Evolutionary conservation across 1,140 invertebrate species (phyloP), one percentile per base, ranked within the genome.

Genomic region (Rhagoletis pomonella): DNA sequence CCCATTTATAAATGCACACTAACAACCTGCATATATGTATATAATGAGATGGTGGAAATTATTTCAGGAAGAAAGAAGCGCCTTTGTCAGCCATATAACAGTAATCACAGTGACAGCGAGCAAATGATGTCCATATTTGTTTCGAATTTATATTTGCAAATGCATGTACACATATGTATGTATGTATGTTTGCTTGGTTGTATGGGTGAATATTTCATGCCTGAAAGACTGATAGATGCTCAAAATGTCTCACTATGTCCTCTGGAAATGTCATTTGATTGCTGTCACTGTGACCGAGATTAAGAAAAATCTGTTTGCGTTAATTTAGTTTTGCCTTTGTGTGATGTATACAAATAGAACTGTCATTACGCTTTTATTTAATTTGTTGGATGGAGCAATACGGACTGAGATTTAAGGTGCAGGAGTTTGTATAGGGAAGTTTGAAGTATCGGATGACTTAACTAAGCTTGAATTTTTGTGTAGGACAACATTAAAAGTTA

Each of bases 251-350:
- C 69, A 77, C 10, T 12, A 6, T 42, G 50, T 81, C n/a, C 17
- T 55, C 9, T 1, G 42, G 17, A 81, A 81, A 81, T 81, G 47
- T 81, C 73, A 81, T 81, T 81, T 55, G 47, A 47, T 50, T 81
- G 44, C 47, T 81, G 73, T 81, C 47, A 81, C n/a, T 55, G 42
- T 29, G 73, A 29, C 73, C 73, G 73, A 81, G 42, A 81, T 81
- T 81, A 81, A 81, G 73, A 81, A 81, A 81, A 81, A 81, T 81
- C 47, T 81, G 73, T 81, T n/a, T 81, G 19, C 47, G 47, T 81
- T 81, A 81, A 81, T 81, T 19, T 10, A 29, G 50, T 55, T 58
- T 81, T 81, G 73, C 9, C 55, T 55, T n/a, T 55, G 47, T 10
- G 6, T 81, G 47, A n/a, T 81, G 73, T 81, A 55, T 81, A 69